Evolutionary conservation across 2,113 vertebrate genomes (phyloP).

Genomic region (Falco punctatus): DNA sequence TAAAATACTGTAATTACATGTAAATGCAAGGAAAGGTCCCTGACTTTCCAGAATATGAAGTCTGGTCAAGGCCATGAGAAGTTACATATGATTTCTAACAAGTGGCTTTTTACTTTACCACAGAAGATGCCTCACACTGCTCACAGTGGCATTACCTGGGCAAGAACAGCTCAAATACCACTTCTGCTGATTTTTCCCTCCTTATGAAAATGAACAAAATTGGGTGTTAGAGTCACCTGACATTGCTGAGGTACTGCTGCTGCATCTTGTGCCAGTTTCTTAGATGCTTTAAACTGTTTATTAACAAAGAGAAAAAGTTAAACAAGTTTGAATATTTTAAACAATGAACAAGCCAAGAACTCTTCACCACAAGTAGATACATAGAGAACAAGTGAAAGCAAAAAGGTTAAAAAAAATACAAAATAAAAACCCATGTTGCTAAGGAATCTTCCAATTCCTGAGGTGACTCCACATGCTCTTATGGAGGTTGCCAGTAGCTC

Average conservation of each 20-base stretch:
- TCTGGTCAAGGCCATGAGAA: not conserved
- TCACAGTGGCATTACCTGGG: not conserved
- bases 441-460: not conserved
- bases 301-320: not conserved
- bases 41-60: not conserved
- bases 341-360: not conserved
- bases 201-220: not conserved
- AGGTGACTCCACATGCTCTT: fast-evolving
- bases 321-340: not conserved
- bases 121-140: not conserved
- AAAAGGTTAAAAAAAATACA: no score
- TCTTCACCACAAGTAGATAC: not conserved
- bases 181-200: not conserved
- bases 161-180: not conserved
- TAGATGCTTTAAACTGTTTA: not conserved
- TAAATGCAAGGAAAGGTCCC: not conserved
- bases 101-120: not conserved
- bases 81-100: not conserved
- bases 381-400: not conserved
- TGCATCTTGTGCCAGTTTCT: not conserved
- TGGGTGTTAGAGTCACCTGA: not conserved
- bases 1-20: not conserved
- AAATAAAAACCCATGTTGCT: not conserved
- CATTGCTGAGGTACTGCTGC: not conserved
- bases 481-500: not conserved